Percentiles rank a stretch among this genome's conserved stretches.
phyloP scores from a whole-genome alignment of 2,113 vertebrate species.

The Syngnathus typhle region DNA sequence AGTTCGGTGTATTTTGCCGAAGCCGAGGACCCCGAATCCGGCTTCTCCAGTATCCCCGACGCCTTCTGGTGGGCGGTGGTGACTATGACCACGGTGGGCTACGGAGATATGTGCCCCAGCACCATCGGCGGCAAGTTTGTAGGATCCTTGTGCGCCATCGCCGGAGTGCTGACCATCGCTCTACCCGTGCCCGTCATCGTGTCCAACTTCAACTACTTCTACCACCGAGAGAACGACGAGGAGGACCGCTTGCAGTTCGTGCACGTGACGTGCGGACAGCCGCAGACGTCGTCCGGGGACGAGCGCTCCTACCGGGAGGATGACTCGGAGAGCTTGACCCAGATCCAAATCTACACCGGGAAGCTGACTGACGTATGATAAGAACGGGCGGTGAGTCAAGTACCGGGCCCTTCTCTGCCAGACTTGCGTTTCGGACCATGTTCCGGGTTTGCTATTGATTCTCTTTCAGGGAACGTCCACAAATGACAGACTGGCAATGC shows the following conservation, averaged over 20 bases:
- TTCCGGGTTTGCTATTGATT: too few relatives aligned
- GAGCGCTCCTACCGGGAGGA: conserved; percentile 72
- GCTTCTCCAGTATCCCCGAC: conserved; percentile 87
- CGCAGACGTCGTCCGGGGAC: conserved; percentile 66
- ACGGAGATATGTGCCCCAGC: conserved; percentile 92
- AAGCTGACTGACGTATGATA: conserved; percentile 67
- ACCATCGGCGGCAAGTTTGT: conserved; percentile 92
- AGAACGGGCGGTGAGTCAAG: too few relatives aligned
- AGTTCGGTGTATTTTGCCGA: conserved; percentile 94
- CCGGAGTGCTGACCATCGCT: conserved; percentile 89
- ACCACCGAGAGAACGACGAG: conserved; percentile 86
- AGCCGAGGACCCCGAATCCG: conserved; percentile 80
- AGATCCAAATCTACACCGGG: conserved; percentile 48
- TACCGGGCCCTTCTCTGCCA: too few relatives aligned
- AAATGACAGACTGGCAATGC: too few relatives aligned
- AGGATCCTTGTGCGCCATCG: conserved; percentile 90
- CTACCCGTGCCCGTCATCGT: conserved; percentile 81
- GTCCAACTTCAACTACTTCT: conserved; percentile 78
- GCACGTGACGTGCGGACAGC: conserved; percentile 88
- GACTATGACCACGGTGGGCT: conserved; percentile 94
- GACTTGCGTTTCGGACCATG: too few relatives aligned
- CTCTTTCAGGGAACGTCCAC: too few relatives aligned
- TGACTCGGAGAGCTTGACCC: conserved; percentile 67
- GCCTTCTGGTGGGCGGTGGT: conserved; percentile 98
- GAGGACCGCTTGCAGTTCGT: conserved; percentile 81